Percentiles rank a stretch among this genome's conserved stretches.
Evolutionary conservation across 2,113 vertebrate genomes (phyloP).

Genomic region (Ornithorhynchus anatinus): DNA sequence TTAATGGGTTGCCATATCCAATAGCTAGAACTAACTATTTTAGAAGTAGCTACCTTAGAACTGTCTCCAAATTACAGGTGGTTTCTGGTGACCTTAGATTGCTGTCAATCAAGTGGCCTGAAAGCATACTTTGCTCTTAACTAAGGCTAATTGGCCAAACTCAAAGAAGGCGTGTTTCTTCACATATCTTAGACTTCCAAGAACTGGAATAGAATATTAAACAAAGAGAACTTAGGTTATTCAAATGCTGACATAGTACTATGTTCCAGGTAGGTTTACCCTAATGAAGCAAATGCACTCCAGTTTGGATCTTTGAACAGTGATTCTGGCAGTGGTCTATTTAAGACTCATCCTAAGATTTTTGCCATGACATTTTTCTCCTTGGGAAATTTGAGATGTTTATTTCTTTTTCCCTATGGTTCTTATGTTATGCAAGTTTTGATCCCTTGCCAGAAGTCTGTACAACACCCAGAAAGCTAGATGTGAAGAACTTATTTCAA

Average conservation of each 20-base stretch:
- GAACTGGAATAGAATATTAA: conserved; percentile 10
- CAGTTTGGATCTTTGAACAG: no score
- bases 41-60: no score
- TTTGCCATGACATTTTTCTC: conserved; percentile 5
- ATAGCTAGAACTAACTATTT: no score
- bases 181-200: neutral
- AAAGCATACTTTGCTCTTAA: no score
- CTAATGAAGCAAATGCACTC: conserved; percentile 24
- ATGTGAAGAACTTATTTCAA: no score
- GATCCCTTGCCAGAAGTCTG: neutral
- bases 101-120: no score
- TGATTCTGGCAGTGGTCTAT: conserved; percentile 13
- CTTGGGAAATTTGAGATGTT: conserved; percentile 28
- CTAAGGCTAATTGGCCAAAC: no score
- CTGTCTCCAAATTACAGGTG: no score
- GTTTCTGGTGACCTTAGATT: no score
- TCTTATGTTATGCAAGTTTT: neutral
- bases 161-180: neutral
- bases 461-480: neutral
- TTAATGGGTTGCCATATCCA: no score
- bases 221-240: neutral
- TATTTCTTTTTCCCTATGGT: conserved; percentile 20
- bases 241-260: conserved; percentile 4
- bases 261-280: conserved; percentile 10
- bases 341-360: conserved; percentile 22